These are phyloP conservation scores for Xanthorhoe designata DNA, from an alignment of 2,888 invertebrate species.

Conservation along the genomic window DNA sequence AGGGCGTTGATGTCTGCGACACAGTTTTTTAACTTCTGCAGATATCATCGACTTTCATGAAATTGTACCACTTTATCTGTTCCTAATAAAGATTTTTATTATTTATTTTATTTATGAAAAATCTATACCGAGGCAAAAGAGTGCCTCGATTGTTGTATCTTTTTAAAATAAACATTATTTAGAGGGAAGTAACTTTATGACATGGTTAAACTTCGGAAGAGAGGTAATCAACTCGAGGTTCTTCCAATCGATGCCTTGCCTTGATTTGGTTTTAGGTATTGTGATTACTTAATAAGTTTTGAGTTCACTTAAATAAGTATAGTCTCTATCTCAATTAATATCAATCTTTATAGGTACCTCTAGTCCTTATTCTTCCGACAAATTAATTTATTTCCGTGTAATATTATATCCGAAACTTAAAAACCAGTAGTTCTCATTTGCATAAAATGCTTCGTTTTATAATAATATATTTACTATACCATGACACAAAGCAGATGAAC, in stretches of 20 bases:
- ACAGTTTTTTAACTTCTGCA: too few species aligned
- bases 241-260: constrained; percentile 2
- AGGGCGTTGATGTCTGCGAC: too few species aligned
- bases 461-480: background rate
- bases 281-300: background rate
- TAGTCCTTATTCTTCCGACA: constrained; percentile 58
- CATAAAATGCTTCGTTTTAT: constrained; percentile 29
- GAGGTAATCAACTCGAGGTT: constrained; percentile 6
- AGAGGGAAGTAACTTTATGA: background rate
- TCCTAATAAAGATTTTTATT: too few species aligned
- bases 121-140: too few species aligned
- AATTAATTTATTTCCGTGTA: constrained; percentile 64
- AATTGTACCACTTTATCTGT: too few species aligned
- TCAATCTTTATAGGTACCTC: constrained; percentile 11
- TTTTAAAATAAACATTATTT: background rate
- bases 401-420: constrained; percentile 57
- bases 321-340: background rate
- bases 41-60: too few species aligned
- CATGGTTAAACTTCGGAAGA: constrained; percentile 3
- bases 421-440: constrained; percentile 49
- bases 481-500: background rate
- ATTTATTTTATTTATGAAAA: too few species aligned
- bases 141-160: too few species aligned
- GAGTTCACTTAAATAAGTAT: background rate
- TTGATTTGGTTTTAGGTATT: background rate